These are phyloP conservation scores for Notechis scutatus DNA, from an alignment of 2,113 vertebrate species.

Conservation along the genomic window DNA sequence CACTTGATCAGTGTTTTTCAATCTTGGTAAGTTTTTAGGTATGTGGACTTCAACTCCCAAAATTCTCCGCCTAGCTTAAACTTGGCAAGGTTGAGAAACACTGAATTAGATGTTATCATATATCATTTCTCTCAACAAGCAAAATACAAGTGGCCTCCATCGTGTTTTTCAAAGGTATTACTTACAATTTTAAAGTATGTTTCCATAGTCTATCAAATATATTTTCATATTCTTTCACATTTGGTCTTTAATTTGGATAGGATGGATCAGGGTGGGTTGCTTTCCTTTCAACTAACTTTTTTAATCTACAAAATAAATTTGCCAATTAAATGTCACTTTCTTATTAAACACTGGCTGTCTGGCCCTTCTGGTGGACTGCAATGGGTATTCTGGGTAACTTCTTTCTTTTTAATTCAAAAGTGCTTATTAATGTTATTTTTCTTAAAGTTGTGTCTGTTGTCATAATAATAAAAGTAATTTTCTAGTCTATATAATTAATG, in stretches of 20 bases:
- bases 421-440: constrained; percentile 38
- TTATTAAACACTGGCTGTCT: constrained; percentile 18
- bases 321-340: constrained; percentile 48
- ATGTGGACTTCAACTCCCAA: neutral
- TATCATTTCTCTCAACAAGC: neutral
- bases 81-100: neutral
- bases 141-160: neutral
- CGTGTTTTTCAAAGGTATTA: neutral
- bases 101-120: neutral
- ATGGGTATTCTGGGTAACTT: constrained; percentile 35
- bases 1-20: neutral
- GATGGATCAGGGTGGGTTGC: neutral
- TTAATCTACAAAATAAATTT: constrained; percentile 39
- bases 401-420: constrained; percentile 11
- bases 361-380: constrained; percentile 15
- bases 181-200: neutral
- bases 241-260: neutral
- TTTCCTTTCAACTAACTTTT: constrained; percentile 24
- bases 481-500: constrained; percentile 42
- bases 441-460: neutral
- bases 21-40: neutral
- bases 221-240: neutral
- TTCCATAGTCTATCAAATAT: neutral
- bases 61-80: neutral
- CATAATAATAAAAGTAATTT: constrained; percentile 20